These are phyloP conservation scores for Noctuana brunneofusca DNA, from an alignment of 2,888 invertebrate species.

Conservation along the genomic window DNA sequence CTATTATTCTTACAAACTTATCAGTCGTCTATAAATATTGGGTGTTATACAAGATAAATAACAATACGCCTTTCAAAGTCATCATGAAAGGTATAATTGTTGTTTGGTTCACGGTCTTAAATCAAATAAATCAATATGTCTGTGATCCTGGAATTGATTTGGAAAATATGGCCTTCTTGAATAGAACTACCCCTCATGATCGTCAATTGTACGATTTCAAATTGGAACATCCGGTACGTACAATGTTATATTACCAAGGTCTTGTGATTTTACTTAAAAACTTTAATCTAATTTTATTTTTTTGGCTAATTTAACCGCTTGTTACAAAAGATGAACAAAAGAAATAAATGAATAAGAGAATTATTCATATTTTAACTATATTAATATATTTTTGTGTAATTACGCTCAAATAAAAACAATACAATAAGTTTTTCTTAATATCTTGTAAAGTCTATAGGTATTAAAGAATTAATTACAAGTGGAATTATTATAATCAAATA, in stretches of 20 bases:
- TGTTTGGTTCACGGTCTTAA: constrained; percentile 27
- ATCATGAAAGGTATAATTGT: constrained; percentile 26
- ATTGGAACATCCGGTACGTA: constrained; percentile 49
- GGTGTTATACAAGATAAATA: not conserved
- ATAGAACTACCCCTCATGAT: constrained; percentile 44
- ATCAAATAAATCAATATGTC: constrained; percentile 23
- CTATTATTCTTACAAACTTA: not conserved
- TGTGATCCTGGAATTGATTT: constrained; percentile 30
- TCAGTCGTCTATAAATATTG: constrained; percentile 24
- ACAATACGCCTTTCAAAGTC: constrained; percentile 13
- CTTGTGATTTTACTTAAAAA: not conserved
- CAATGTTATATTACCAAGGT: not conserved
- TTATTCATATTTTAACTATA: no score
- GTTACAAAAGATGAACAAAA: no score
- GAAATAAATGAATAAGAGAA: no score
- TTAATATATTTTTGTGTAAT: no score
- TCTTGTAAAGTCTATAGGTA: no score
- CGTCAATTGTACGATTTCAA: constrained; percentile 54
- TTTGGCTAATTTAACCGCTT: no score
- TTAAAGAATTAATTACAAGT: no score
- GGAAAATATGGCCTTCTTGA: constrained; percentile 39
- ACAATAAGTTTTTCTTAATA: no score
- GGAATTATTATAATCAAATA: no score
- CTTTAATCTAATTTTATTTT: not conserved
- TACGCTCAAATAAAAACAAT: no score